phyloP scores from a whole-genome alignment of 2,797 vertebrate species.

The Kryptolebias ocellatus region DNA sequence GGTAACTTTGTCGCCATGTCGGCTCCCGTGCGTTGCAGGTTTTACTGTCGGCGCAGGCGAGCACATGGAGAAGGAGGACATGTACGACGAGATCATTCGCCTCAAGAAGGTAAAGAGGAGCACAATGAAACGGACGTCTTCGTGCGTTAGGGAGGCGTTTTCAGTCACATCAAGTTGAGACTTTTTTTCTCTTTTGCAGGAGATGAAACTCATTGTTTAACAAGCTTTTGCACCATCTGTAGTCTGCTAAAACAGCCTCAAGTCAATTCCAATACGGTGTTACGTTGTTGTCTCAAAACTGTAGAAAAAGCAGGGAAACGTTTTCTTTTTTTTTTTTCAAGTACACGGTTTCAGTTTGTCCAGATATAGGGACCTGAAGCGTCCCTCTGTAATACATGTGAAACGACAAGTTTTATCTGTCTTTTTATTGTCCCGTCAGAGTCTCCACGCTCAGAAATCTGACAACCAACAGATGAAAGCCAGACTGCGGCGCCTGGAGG shows the following conservation, averaged over 20 bases:
- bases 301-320: not conserved
- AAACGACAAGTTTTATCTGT: not conserved
- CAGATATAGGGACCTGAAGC: not conserved
- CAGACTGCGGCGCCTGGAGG: constrained; percentile 89
- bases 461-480: constrained; percentile 88
- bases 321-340: too few species aligned
- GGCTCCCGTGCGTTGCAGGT: constrained; percentile 70
- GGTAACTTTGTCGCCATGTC: not conserved
- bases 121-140: not conserved
- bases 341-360: not conserved
- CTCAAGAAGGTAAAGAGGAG: constrained; percentile 88
- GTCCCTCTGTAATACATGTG: not conserved
- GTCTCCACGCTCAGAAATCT: constrained; percentile 85
- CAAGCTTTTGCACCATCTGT: not conserved
- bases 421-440: constrained; percentile 50
- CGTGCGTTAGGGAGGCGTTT: not conserved
- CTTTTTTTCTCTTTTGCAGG: not conserved
- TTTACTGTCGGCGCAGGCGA: constrained; percentile 78
- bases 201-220: not conserved
- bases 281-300: constrained; percentile 3
- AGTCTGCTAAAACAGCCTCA: constrained; percentile 3
- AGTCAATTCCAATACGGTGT: not conserved
- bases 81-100: constrained; percentile 93
- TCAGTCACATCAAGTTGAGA: not conserved
- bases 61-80: constrained; percentile 91